Evolutionary conservation across 2,888 invertebrate genomes (phyloP).

Genomic region (Syrista parreyssii): DNA sequence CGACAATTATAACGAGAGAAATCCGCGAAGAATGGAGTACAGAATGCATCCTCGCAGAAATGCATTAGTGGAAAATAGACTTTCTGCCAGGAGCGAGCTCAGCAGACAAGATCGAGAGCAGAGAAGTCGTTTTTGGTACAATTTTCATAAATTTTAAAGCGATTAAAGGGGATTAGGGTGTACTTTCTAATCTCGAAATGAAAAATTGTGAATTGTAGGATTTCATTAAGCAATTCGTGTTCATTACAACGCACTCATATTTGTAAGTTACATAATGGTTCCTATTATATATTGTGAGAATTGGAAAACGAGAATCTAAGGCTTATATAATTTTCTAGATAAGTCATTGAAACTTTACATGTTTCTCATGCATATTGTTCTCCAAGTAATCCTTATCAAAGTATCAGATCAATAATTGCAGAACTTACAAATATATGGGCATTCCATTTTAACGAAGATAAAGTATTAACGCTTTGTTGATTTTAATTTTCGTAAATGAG

Average conservation of each 20-base stretch:
- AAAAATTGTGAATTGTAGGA: not conserved
- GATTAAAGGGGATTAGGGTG: not conserved
- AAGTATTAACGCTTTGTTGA: no score
- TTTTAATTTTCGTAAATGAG: not conserved
- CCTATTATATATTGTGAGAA: not conserved
- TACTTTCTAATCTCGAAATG: not conserved
- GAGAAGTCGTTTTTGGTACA: not conserved
- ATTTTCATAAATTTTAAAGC: not conserved
- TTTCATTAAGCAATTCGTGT: not conserved
- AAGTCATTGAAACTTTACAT: not conserved
- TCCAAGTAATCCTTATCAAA: not conserved
- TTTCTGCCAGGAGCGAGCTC: not conserved
- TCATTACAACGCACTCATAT: not conserved
- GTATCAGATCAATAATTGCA: not conserved
- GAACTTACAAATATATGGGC: not conserved
- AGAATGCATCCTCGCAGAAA: not conserved
- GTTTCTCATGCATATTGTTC: not conserved
- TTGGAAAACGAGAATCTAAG: not conserved
- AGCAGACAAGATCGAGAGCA: not conserved
- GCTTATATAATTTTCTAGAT: not conserved
- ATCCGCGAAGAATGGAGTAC: not conserved
- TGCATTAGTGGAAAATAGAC: not conserved
- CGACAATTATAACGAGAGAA: slow-evolving; percentile 22
- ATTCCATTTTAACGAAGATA: not conserved
- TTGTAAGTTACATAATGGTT: not conserved